These are phyloP conservation scores for Acleris cristana DNA, from an alignment of 2,888 invertebrate genomes.

Conservation along the genomic window DNA sequence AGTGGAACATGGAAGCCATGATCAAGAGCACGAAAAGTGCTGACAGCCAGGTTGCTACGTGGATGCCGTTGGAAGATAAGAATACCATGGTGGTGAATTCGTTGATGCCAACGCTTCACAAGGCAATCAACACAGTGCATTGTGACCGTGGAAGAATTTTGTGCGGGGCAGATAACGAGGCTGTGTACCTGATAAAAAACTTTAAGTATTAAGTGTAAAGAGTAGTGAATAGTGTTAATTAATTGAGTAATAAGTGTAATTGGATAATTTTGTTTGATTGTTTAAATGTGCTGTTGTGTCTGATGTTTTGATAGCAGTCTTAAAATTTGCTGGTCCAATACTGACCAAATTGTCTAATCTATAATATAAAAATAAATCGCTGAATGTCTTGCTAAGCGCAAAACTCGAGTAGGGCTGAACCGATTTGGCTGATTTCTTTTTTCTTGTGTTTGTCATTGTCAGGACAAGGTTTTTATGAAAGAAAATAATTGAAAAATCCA, in stretches of 20 bases:
- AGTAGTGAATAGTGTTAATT: constrained; percentile 6
- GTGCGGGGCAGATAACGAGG: constrained; percentile 95
- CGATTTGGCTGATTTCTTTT: no score
- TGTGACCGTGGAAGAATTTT: constrained; percentile 89
- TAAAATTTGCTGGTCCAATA: no score
- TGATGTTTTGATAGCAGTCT: background rate
- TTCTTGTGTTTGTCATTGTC: no score
- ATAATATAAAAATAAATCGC: no score
- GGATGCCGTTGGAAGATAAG: constrained; percentile 89
- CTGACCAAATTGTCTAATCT: no score
- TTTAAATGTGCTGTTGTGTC: background rate
- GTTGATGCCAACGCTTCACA: constrained; percentile 88
- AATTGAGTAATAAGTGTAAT: background rate
- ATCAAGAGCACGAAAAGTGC: constrained; percentile 66
- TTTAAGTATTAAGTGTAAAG: constrained; percentile 67
- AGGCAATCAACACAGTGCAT: constrained; percentile 92
- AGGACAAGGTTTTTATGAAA: no score
- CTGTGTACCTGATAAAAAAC: constrained; percentile 91
- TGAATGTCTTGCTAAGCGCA: no score
- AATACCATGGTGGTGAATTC: constrained; percentile 88
- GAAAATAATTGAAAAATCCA: no score
- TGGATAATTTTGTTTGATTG: background rate
- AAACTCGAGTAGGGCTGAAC: no score
- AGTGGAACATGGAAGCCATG: constrained; percentile 90
- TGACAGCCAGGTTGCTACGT: constrained; percentile 79